Evolutionary conservation across 2,113 vertebrate species (phyloP).

Genomic region (Hipposideros armiger): DNA sequence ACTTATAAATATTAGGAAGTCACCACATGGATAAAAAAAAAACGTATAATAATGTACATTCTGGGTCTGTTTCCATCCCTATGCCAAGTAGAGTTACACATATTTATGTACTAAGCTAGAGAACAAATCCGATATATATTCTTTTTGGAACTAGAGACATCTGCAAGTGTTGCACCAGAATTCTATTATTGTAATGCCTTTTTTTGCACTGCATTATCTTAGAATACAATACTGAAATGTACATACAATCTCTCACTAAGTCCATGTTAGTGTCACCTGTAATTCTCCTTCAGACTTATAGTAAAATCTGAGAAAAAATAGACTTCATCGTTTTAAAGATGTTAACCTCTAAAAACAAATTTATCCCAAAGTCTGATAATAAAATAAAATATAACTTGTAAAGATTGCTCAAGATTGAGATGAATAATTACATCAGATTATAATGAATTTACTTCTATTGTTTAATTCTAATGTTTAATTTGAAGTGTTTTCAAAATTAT

Average conservation of each 20-base stretch:
- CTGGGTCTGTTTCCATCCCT: neutral
- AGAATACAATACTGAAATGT: neutral
- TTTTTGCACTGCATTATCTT: neutral
- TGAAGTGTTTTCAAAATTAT: slow-evolving; percentile 40
- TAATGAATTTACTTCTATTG: slow-evolving; percentile 2
- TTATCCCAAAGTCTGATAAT: neutral
- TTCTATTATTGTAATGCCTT: neutral
- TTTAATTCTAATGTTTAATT: neutral
- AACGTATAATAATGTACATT: neutral
- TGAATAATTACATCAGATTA: neutral
- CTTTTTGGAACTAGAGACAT: neutral
- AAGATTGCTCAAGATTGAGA: neutral
- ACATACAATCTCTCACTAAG: slow-evolving; percentile 10
- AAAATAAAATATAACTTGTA: neutral
- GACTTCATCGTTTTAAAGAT: neutral
- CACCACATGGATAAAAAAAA: neutral
- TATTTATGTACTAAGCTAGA: slow-evolving; percentile 10
- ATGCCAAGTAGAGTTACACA: neutral
- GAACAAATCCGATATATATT: neutral
- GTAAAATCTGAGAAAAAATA: slow-evolving; percentile 15
- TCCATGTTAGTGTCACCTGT: neutral
- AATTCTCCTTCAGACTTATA: slow-evolving; percentile 30
- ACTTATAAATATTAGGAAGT: slow-evolving; percentile 3
- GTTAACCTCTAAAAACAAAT: slow-evolving; percentile 18
- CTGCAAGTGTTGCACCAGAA: neutral